Evolutionary conservation across 2,888 invertebrate species (phyloP), one percentile per base, ranked within the genome.

Genomic region (Didymodactylos carnosus): DNA sequence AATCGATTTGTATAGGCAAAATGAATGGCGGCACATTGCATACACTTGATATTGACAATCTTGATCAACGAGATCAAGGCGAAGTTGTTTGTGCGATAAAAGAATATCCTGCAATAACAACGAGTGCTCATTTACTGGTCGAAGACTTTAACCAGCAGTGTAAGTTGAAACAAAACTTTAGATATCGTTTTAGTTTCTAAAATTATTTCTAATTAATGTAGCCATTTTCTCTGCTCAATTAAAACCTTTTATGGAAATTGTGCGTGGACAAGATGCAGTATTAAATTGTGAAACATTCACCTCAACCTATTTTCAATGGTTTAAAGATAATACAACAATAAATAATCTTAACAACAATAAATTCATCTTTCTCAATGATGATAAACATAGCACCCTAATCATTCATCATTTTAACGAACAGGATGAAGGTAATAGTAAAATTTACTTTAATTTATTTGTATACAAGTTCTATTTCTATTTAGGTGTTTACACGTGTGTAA

Each of bases 321-420:
- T 75, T 73, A 77, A 77, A 69, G 76, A 78, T 69, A 77, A 77
- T 25, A 69, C 72, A 43, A 70, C 69, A 27, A 51, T 78, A 29
- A 43, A 19, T 19, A 16, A 27, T 35, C 72, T 10, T 74, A n/a
- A n/a, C n/a, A 77, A 35, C n/a, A 62, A 62, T 35, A 62, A 62
- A 62, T 29, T 19, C 35, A 27, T 27, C 7, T 35, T 35, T 35
- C 35, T 62, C 10, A n/a, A 19, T 19, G 35, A 62, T 62, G 53
- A 62, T 62, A 62, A 62, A 62, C 53, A 62, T 62, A 19, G 29
- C 27, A 62, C 53, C 27, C 35, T 62, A 62, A 10, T 62, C 19
- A 23, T 62, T 35, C 27, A 62, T 35, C 53, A 62, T 19, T 35
- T 62, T 8, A 62, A 19, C 35, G 53, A 62, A 62, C n/a, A 62